phyloP scores from a whole-genome alignment of 2,797 vertebrate genomes.

The Coendou prehensilis region DNA sequence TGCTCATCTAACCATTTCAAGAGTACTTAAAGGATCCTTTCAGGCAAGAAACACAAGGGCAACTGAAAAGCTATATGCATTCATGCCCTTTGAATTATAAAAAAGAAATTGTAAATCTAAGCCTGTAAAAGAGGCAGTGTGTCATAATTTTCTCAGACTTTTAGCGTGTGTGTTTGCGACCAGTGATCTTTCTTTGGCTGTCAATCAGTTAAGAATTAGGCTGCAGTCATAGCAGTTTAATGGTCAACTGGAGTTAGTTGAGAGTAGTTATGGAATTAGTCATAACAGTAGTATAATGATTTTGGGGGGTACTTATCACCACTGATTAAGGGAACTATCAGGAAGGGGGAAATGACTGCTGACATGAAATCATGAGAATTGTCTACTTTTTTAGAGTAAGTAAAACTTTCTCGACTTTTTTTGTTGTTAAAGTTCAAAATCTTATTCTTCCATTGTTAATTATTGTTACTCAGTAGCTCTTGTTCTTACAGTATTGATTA shows the following conservation, averaged over 20 bases:
- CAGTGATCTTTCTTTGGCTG: slow-evolving; percentile 67
- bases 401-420: slow-evolving; percentile 38
- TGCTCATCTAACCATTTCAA: slow-evolving; percentile 80
- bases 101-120: slow-evolving; percentile 70
- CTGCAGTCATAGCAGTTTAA: slow-evolving; percentile 56
- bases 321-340: neutral
- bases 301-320: slow-evolving; percentile 25
- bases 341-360: neutral
- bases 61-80: slow-evolving; percentile 86
- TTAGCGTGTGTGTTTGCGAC: slow-evolving; percentile 63
- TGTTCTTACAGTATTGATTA: slow-evolving; percentile 34
- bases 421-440: neutral
- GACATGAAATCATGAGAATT: slow-evolving; percentile 12
- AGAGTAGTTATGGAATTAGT: slow-evolving; percentile 73
- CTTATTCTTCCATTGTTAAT: slow-evolving; percentile 48
- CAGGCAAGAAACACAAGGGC: slow-evolving; percentile 83
- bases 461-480: slow-evolving; percentile 46
- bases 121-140: slow-evolving; percentile 27
- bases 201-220: slow-evolving; percentile 67
- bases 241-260: slow-evolving; percentile 71
- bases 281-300: slow-evolving; percentile 70
- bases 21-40: slow-evolving; percentile 85
- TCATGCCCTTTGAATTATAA: slow-evolving; percentile 85
- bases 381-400: neutral
- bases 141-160: slow-evolving; percentile 64